phyloP scores from a whole-genome alignment of 2,888 invertebrate species.

The Ecliptopera silaceata region DNA sequence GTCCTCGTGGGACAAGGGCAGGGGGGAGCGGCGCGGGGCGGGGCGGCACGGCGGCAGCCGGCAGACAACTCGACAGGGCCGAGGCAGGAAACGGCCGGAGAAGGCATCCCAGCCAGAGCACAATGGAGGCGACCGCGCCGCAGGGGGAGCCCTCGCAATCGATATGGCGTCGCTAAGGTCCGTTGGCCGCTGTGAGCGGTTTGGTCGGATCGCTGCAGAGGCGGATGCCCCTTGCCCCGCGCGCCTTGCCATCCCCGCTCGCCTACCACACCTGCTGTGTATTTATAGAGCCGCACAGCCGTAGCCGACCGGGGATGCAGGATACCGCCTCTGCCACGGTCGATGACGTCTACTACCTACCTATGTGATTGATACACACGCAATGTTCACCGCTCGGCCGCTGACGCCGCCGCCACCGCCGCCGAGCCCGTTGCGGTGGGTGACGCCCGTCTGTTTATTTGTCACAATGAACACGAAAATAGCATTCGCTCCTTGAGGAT shows the following conservation, averaged over 20 bases:
- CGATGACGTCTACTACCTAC: constrained; percentile 57
- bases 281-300: constrained; percentile 78
- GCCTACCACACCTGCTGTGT: constrained; percentile 79
- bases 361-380: constrained; percentile 48
- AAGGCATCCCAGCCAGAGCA: constrained; percentile 79
- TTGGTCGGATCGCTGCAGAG: constrained; percentile 79
- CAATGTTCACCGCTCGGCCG: constrained; percentile 50
- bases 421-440: constrained; percentile 49
- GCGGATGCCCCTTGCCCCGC: constrained; percentile 75
- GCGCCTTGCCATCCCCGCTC: constrained; percentile 57
- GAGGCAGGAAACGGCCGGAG: constrained; percentile 78
- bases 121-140: constrained; percentile 79
- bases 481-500: constrained; percentile 56
- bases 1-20: constrained; percentile 54
- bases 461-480: constrained; percentile 72
- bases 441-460: constrained; percentile 67
- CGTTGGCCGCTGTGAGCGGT: constrained; percentile 80
- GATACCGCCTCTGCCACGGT: constrained; percentile 69
- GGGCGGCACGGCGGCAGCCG: constrained; percentile 48
- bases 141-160: constrained; percentile 83
- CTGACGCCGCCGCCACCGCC: constrained; percentile 26
- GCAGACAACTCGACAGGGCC: constrained; percentile 67
- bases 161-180: constrained; percentile 83
- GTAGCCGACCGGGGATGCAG: constrained; percentile 76
- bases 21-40: constrained; percentile 50